These are phyloP conservation scores for Chymomyza costata DNA, from an alignment of 1,140 invertebrate species.

Conservation along the genomic window DNA sequence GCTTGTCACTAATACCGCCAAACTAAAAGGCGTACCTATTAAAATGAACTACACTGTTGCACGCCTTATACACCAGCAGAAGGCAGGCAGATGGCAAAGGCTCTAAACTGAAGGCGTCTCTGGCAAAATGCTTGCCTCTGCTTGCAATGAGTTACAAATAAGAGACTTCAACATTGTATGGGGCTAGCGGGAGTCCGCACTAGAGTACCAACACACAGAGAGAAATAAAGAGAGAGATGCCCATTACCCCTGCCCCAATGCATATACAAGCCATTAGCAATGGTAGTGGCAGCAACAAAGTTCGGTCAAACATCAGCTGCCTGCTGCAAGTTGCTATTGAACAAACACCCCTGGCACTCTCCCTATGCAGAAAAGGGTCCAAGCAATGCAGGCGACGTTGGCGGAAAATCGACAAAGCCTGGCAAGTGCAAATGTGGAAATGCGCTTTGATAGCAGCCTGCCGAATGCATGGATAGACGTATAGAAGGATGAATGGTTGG, in stretches of 20 bases:
- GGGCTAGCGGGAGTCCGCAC: neutral
- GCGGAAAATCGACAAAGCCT: conserved; percentile 17
- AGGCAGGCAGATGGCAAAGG: too few relatives aligned
- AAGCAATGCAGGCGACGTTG: too few relatives aligned
- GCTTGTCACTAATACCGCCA: too few relatives aligned
- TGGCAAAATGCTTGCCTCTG: neutral
- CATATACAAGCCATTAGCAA: conserved; percentile 33
- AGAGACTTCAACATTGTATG: conserved; percentile 5
- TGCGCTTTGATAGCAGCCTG: conserved; percentile 45
- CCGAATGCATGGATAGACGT: conserved; percentile 18
- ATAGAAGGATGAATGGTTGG: conserved; percentile 21
- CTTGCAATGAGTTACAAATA: conserved; percentile 29
- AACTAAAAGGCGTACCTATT: too few relatives aligned
- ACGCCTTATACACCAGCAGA: too few relatives aligned
- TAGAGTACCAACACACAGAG: conserved; percentile 1
- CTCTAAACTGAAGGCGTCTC: too few relatives aligned
- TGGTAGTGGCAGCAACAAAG: conserved; percentile 51
- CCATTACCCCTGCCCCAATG: conserved; percentile 24
- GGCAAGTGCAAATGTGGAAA: conserved; percentile 61
- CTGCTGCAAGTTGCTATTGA: conserved; percentile 42
- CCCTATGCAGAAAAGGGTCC: too few relatives aligned
- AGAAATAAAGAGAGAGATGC: conserved; percentile 17
- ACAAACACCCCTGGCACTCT: conserved; percentile 16
- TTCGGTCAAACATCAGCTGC: conserved; percentile 55
- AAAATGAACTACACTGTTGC: too few relatives aligned